Evolutionary conservation across 2,113 vertebrate genomes (phyloP), one percentile per base, ranked within the genome.

Genomic region (Phocoena sinus): DNA sequence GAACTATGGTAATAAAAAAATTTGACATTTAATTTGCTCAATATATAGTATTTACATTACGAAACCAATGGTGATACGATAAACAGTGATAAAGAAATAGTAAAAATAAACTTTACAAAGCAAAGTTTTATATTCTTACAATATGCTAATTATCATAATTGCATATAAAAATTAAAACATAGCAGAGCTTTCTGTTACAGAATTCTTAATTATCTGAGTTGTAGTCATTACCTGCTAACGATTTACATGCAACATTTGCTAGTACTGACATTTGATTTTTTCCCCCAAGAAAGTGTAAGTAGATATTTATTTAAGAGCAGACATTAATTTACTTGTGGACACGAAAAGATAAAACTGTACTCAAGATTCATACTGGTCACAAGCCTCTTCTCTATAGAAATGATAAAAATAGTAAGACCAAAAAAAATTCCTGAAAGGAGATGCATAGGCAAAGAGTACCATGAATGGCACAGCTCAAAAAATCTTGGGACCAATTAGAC

Each of bases 41-140:
- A 98, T 97, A 97, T 97, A 80, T 98, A 98, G 97, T 99, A 99
- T 99, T 98, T 99, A 99, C 98, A 99, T 73, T 97, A 97, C 97
- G 96, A 98, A 98, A 97, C 47, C 71, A 98, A 98, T 89, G 97
- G 94, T 96, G 82, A 98, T 97, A 98, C 94, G 96, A 98, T 96
- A 98, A 98, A 98, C 98, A 98, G 97, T 98, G 97, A 98, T 98
- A 98, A 98, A 98, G 97, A 98, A 98, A 97, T 97, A 97, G 96
- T 97, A 98, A 98, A 98, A 98, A 98, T 95, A 98, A 97, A 98
- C 92, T 98, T 98, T 98, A 94, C 98, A 99, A 98, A 98, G 98
- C 97, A 95, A 71, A 98, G 91, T 89, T 97, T 98, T 97, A 94
- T 96, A 97, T 95, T 96, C 93, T 98, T 92, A 92, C 83, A 98